Base-by-base conservation (phyloP, 2,888 invertebrate genomes). In the Leptinotarsa rubiginosa region DNA sequence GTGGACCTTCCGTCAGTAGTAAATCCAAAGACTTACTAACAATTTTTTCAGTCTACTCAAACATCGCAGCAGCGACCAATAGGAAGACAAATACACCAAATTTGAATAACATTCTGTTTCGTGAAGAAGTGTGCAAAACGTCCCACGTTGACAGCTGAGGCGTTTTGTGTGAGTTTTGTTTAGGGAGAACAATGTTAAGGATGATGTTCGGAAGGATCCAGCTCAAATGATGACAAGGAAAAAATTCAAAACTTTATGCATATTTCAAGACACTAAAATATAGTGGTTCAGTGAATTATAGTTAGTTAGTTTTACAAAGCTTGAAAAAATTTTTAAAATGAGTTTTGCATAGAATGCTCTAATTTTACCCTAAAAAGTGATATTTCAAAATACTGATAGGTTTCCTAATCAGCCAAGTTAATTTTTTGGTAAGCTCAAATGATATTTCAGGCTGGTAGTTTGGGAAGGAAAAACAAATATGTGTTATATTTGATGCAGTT, bases 401-500 rank as follows among this genome's bases (percentile, higher is more conserved):
- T 41, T 41, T 10, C 41, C 10, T 10, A 41, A 41, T 41, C 2
- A 41, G 10, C 41, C 41, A 41, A 41, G 1, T 41, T 41, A 41
- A 41, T 41, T 41, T 41, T 10, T 10, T 5, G 41, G 41, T 5
- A 66, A 22, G 12, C 20, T 59, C 20, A 59, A 59, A 59, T 15
- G 15, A 15, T 59, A 59, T 1, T 59, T 65, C 3, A 65, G 25
- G 70, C n/a, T 22, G 49, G 4, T 47, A 56, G 66, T 18, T 15
- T 20, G 59, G 65, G 47, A 47, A 47, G 50, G 22, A 67, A 78
- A 80, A 80, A 79, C 76, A 79, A 82, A 56, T 22, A 2, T 20
- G 84, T 85, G 85, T 85, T 85, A 84, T 83, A 81, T 82, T 82
- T 81, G 83, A 83, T 81, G 84, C 78, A 59, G 64, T 70, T 56